Evolutionary conservation across 2,797 vertebrate genomes (phyloP).

Genomic region (Danio aesculapii): DNA sequence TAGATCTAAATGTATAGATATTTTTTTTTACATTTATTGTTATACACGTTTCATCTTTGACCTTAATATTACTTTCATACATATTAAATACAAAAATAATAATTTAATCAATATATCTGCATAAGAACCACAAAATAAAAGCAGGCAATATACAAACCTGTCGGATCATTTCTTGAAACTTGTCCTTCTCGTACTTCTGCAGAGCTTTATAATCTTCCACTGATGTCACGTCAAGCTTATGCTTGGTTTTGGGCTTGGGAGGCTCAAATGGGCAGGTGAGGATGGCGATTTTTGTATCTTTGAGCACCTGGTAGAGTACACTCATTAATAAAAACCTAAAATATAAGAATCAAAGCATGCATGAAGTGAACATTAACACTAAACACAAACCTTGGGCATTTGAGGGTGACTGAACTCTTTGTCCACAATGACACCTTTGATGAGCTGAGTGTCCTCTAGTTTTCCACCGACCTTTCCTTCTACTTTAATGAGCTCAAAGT

Average conservation of each 20-base stretch:
- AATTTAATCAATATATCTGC: neutral
- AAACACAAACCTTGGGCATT: conserved; percentile 91
- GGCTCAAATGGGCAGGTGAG: conserved; percentile 98
- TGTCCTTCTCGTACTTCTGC: conserved; percentile 96
- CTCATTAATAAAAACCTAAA: neutral
- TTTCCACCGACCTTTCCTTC: conserved; percentile 98
- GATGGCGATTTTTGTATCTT: conserved; percentile 93
- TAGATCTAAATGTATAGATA: too few species aligned
- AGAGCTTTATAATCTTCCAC: conserved; percentile 96
- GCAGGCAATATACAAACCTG: conserved; percentile 77
- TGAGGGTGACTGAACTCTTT: conserved; percentile 99
- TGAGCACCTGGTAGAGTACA: conserved; percentile 79
- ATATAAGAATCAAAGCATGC: neutral
- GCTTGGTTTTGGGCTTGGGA: conserved; percentile 98
- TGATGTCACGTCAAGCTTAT: conserved; percentile 97
- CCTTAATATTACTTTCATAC: neutral
- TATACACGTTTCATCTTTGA: neutral
- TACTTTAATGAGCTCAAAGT: conserved; percentile 99
- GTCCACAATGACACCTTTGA: conserved; percentile 97
- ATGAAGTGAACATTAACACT: neutral
- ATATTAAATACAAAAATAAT: neutral
- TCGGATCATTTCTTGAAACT: conserved; percentile 95
- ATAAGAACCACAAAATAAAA: neutral
- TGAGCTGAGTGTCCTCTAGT: conserved; percentile 94
- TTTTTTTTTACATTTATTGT: too few species aligned